Conservation (phyloP, 2,888 invertebrate genomes). For the Ecliptopera silaceata region DNA sequence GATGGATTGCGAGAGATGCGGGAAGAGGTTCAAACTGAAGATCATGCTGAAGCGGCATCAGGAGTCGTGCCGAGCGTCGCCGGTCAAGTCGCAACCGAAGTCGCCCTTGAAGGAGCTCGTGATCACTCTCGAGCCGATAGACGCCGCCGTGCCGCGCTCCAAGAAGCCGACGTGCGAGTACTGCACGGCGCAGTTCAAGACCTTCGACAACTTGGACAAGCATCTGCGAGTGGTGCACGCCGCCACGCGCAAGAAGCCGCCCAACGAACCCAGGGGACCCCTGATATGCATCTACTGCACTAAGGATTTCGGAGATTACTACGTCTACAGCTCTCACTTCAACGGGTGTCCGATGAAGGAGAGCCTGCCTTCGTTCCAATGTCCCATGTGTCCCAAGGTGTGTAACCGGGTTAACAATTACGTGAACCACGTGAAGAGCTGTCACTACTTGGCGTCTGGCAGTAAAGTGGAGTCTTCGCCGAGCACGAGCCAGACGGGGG, state of each 20-base stretch:
- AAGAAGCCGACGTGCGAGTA: constrained; percentile 57
- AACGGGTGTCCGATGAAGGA: constrained; percentile 54
- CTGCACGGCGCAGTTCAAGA: constrained; percentile 66
- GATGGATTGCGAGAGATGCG: constrained; percentile 65
- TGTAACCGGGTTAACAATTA: constrained; percentile 53
- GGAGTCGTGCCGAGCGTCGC: constrained; percentile 54
- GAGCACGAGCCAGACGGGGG: constrained; percentile 18
- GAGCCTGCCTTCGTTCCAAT: constrained; percentile 48
- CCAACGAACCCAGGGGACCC: constrained; percentile 33
- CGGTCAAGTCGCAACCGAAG: constrained; percentile 37
- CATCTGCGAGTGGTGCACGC: constrained; percentile 71
- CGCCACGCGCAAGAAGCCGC: constrained; percentile 53
- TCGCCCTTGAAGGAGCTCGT: constrained; percentile 63
- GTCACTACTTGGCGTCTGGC: constrained; percentile 53
- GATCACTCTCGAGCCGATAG: constrained; percentile 67
- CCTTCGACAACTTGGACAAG: constrained; percentile 63
- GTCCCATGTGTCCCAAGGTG: constrained; percentile 61
- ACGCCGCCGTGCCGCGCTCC: constrained; percentile 40
- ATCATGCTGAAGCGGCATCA: constrained; percentile 76
- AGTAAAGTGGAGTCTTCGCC: constrained; percentile 5
- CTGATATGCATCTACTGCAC: constrained; percentile 69
- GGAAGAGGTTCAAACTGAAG: constrained; percentile 72
- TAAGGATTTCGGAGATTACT: constrained; percentile 60
- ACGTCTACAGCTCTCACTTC: constrained; percentile 61
- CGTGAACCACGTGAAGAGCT: constrained; percentile 58